These are phyloP conservation scores for Aphelocoma coerulescens DNA, from an alignment of 2,113 vertebrate genomes.

Conservation along the genomic window DNA sequence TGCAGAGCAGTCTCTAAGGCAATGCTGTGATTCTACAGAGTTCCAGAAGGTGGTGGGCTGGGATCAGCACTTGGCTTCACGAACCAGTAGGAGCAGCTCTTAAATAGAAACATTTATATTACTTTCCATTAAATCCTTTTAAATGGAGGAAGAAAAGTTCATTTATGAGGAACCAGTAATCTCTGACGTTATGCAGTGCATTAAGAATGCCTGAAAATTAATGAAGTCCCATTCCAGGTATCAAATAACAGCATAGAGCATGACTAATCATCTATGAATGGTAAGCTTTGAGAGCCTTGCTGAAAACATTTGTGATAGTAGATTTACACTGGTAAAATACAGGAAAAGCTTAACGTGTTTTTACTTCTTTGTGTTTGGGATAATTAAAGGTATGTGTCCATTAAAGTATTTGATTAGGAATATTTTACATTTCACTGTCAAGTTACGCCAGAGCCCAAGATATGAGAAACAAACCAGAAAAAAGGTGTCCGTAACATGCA, in stretches of 20 bases:
- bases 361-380: neutral
- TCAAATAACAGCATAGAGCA: neutral
- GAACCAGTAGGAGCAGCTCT: neutral
- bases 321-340: neutral
- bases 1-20: neutral
- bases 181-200: neutral
- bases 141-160: neutral
- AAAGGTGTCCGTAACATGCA: neutral
- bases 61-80: neutral
- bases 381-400: neutral
- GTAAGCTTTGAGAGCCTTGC: neutral
- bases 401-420: neutral
- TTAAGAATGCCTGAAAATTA: slow-evolving; percentile 17
- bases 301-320: neutral
- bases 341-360: neutral
- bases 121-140: neutral
- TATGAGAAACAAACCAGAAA: neutral
- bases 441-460: neutral
- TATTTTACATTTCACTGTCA: neutral
- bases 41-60: slow-evolving; percentile 56
- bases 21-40: neutral
- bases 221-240: neutral
- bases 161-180: neutral
- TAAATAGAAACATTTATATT: neutral
- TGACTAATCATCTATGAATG: slow-evolving; percentile 3